Evolutionary conservation across 2,797 vertebrate species (phyloP).

Genomic region (Molossus alvarezi): DNA sequence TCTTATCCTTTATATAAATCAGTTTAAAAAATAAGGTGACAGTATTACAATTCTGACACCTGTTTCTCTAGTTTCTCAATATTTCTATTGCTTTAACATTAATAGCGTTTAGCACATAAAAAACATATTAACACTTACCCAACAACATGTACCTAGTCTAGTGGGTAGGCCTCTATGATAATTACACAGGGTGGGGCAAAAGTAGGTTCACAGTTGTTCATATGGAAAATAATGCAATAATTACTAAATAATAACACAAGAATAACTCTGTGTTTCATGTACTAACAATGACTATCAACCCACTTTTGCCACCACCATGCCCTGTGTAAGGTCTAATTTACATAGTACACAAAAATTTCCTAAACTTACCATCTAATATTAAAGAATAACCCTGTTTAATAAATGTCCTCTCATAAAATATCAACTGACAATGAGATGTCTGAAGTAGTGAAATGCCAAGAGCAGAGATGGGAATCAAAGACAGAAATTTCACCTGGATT

Average conservation of each 20-base stretch:
- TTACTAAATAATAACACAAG: not conserved
- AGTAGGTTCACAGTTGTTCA: not conserved
- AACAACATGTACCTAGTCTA: not conserved
- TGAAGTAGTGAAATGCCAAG: not conserved
- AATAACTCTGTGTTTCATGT: not conserved
- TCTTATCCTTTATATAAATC: conserved; percentile 16
- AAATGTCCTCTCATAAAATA: conserved; percentile 53
- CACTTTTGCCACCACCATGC: not conserved
- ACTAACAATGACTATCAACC: not conserved
- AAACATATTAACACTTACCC: not conserved
- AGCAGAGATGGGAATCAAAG: conserved; percentile 18
- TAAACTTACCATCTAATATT: conserved; percentile 25
- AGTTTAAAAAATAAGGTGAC: conserved; percentile 64
- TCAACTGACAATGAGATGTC: not conserved
- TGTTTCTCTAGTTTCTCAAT: conserved; percentile 42
- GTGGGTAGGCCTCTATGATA: not conserved
- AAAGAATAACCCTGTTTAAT: conserved; percentile 40
- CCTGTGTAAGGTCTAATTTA: not conserved
- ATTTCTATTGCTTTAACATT: conserved; percentile 54
- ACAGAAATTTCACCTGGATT: conserved; percentile 3
- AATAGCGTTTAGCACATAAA: conserved; percentile 40
- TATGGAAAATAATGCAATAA: not conserved
- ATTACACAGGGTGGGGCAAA: not conserved
- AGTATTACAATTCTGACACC: conserved; percentile 18
- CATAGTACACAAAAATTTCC: not conserved